Conservation (phyloP, 2,797 vertebrate genomes). For the Potorous gilbertii region DNA sequence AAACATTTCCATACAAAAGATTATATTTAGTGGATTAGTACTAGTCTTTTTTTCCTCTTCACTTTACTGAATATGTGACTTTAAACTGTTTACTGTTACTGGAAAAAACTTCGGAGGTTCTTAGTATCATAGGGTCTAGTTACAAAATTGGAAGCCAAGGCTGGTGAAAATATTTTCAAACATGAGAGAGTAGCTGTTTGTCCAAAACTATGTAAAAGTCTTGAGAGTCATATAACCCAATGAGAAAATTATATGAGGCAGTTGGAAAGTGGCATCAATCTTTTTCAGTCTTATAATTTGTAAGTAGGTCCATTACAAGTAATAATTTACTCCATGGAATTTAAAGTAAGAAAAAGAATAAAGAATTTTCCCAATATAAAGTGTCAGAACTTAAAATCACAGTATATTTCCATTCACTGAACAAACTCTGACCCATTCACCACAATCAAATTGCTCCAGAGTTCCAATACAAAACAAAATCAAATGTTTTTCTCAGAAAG, state of each 20-base stretch:
- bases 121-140: not conserved
- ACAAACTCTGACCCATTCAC: slow-evolving; percentile 44
- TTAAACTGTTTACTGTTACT: not conserved
- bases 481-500: slow-evolving; percentile 1
- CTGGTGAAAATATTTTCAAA: slow-evolving; percentile 7
- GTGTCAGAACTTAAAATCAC: not conserved
- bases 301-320: not conserved
- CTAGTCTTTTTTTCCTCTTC: not conserved
- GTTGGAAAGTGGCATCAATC: not conserved
- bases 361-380: slow-evolving; percentile 19
- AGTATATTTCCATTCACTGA: slow-evolving; percentile 31
- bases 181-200: not conserved
- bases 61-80: not conserved
- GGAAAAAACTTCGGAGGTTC: not conserved
- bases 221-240: not conserved
- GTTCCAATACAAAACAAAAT: slow-evolving; percentile 21
- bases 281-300: slow-evolving; percentile 19
- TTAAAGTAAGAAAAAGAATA: slow-evolving; percentile 43
- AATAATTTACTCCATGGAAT: slow-evolving; percentile 23
- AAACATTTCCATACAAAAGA: not conserved
- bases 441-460: slow-evolving; percentile 28
- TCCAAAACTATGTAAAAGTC: not conserved
- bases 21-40: not conserved
- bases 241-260: slow-evolving; percentile 18
- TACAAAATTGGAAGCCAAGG: slow-evolving; percentile 10